Evolutionary conservation across 1,140 invertebrate species (phyloP).

Genomic region (Amyelois transitella): DNA sequence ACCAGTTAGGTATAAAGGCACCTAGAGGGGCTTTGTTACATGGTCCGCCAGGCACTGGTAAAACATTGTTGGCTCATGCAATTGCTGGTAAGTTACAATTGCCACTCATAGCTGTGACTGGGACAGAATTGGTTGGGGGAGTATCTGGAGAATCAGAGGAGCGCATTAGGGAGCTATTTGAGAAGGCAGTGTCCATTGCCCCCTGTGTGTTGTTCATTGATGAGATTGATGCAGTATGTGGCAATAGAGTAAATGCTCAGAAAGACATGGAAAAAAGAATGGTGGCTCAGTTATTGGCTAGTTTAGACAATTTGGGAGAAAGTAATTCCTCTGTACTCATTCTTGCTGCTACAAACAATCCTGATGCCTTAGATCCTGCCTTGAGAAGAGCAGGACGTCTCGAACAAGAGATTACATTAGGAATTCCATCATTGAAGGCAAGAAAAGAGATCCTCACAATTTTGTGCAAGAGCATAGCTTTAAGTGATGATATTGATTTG

Average conservation of each 20-base stretch:
- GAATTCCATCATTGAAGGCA: constrained; percentile 91
- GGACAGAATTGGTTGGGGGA: constrained; percentile 94
- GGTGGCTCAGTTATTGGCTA: constrained; percentile 92
- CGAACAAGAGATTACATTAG: constrained; percentile 94
- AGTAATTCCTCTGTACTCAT: constrained; percentile 85
- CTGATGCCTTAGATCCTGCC: constrained; percentile 94
- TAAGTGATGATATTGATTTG: constrained; percentile 83
- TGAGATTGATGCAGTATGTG: constrained; percentile 93
- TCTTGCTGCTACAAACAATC: constrained; percentile 95
- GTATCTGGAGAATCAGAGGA: constrained; percentile 97
- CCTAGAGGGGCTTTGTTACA: constrained; percentile 90
- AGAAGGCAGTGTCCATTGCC: constrained; percentile 82
- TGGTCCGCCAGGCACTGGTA: constrained; percentile 95
- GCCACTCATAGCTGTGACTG: constrained; percentile 89
- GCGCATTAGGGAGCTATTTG: constrained; percentile 92
- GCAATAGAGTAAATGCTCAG: constrained; percentile 89
- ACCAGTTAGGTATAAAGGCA: constrained; percentile 85
- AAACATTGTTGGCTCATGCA: constrained; percentile 92
- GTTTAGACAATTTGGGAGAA: constrained; percentile 88
- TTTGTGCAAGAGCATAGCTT: constrained; percentile 79
- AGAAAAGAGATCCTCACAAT: constrained; percentile 85
- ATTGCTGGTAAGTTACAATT: constrained; percentile 86
- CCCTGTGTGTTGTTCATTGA: constrained; percentile 96
- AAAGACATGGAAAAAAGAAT: constrained; percentile 97
- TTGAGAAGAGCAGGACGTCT: constrained; percentile 92